A percentile compares a stretch with the other conserved stretches of the same genome.
Evolutionary conservation across 2,113 vertebrate species (phyloP).

Genomic region (Litocranius walleri): DNA sequence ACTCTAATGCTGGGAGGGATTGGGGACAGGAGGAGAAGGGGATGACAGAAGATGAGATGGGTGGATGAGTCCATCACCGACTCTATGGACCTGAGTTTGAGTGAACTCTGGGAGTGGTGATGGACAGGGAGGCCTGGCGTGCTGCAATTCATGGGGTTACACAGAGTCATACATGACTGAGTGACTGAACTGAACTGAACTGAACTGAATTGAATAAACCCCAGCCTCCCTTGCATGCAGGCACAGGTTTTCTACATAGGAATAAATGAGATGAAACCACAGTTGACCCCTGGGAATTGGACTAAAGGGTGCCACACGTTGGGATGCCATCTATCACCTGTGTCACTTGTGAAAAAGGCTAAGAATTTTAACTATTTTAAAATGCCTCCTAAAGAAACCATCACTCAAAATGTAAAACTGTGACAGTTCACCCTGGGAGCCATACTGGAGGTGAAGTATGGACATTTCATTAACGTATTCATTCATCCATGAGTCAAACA

Average conservation of each 20-base stretch:
- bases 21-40: no score
- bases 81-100: no score
- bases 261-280: fast-evolving
- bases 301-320: no score
- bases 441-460: no score
- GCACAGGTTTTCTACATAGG: neutral
- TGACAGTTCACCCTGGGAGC: neutral
- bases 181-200: no score
- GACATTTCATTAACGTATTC: neutral
- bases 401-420: neutral
- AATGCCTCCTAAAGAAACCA: neutral
- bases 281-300: neutral
- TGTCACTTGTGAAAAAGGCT: neutral
- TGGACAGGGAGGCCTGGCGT: no score
- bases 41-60: no score
- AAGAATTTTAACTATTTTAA: neutral
- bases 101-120: no score
- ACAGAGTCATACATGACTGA: no score
- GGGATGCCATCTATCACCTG: neutral
- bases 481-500: neutral
- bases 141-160: no score
- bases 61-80: no score
- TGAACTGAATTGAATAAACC: neutral
- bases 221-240: neutral
- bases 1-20: no score